Evolutionary conservation across 1,140 invertebrate species (phyloP), one percentile per base, ranked within the genome.

Genomic region (Diabrotica undecimpunctata): DNA sequence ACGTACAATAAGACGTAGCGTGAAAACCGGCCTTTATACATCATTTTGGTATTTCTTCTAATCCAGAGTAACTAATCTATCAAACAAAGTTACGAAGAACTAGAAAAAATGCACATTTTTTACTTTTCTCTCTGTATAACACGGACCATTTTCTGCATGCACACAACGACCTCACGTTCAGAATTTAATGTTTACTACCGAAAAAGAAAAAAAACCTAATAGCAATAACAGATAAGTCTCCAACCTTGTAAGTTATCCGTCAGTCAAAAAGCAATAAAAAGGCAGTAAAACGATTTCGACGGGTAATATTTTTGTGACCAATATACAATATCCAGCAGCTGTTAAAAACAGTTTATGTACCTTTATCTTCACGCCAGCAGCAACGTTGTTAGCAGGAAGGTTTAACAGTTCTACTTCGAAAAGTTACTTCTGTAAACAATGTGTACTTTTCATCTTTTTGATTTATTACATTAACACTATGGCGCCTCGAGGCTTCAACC

Each of bases 221-320:
- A 46, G 41, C 41, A n/a, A 46, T 46, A 46, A 46, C 41, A 46
- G 41, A 46, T 46, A 46, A n/a, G 41, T 46, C 41, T 46, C 41
- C 25, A 25, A 25, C 25, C 25, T 25, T 25, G 25, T 25, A 25
- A 25, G 41, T 46, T 46, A 46, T n/a, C 41, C 41, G 8, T 25
- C 25, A 25, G 41, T 10, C 53, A 54, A 35, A 9, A 46, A 46
- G 37, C 38, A 38, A 58, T 58, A 70, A 70, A 70, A 61, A 5
- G 57, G 59, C 64, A 68, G 50, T 68, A 70, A 70, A 68, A 70
- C 58, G 55, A 54, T 68, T 68, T 68, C 65, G 63, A 67, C 60
- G 65, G 61, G 66, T 70, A 70, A 70, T 67, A 67, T 25, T 70
- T 70, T 70, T 67, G 68, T 67, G 62, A 69, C 68, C 68, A 69